Evolutionary conservation across 1,140 invertebrate genomes (phyloP), one percentile per base, ranked within the genome.

Genomic region (Hesperophylax magnus): DNA sequence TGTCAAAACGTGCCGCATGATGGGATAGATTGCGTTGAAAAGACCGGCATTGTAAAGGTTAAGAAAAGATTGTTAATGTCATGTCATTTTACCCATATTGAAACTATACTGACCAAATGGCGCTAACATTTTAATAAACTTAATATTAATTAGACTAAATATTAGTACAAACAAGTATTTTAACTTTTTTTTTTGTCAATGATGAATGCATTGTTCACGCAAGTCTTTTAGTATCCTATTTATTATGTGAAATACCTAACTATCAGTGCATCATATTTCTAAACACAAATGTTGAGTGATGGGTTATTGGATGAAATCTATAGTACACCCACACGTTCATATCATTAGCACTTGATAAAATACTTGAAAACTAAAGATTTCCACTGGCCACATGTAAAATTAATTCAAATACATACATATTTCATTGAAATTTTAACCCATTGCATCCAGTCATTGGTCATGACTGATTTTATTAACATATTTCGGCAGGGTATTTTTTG

Each of bases 231-330:
- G 58, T 61, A 61, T 61, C 18, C 58, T 67, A 67, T 34, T 22
- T 17, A 67, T 27, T 67, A 67, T 67, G 39, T 17, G 31, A 34
- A 67, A 67, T 67, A n/a, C 63, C 63, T 67, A 67, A 67, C 27
- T 67, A 31, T 67, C 63, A 67, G 63, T 67, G 63, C 63, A 67
- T 67, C 63, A 27, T 61, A 61, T 61, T 24, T 67, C 31, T 67
- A 67, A 67, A 67, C 22, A 31, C 22, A 27, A 67, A 67, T n/a
- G 31, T 67, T 15, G 27, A 31, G 63, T 67, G 63, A 67, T 39
- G 22, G 20, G 31, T 67, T 34, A 34, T 31, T n/a, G n/a, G 24
- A 67, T 67, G 22, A 67, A 27, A 5, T 27, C n/a, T 67, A n/a
- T 67, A 34, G 17, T 67, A 67, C 22, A 39, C 63, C 39, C 17